These are phyloP conservation scores for Lasioglossum malachurum DNA, from an alignment of 2,888 invertebrate genomes.

Conservation along the genomic window DNA sequence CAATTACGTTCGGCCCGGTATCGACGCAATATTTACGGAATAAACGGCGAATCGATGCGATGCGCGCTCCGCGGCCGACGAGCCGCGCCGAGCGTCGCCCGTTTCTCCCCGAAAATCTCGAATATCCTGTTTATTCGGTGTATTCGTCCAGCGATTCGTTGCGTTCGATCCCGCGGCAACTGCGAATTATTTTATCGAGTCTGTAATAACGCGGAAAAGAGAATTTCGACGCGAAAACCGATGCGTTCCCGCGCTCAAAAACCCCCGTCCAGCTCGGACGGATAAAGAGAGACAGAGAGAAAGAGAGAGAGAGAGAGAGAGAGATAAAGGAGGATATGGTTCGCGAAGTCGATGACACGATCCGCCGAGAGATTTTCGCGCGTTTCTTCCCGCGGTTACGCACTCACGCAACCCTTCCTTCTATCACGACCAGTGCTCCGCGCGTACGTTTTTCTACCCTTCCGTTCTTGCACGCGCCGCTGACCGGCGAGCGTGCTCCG, in stretches of 20 bases:
- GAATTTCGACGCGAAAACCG: background rate
- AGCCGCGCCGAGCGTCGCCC: background rate
- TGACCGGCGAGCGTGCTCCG: conserved; percentile 73
- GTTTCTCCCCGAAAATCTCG: background rate
- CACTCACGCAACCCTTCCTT: conserved; percentile 59
- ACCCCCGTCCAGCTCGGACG: background rate
- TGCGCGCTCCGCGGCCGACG: background rate
- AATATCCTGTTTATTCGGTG: conserved; percentile 34
- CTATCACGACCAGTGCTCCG: conserved; percentile 34
- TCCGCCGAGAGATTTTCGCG: conserved; percentile 62
- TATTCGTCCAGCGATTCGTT: background rate
- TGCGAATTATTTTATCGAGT: conserved; percentile 16
- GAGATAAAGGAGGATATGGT: background rate
- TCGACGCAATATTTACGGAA: conserved; percentile 49
- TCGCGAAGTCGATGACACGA: conserved; percentile 47
- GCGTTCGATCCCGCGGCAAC: conserved; percentile 26
- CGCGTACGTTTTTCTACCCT: conserved; percentile 67
- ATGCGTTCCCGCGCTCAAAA: background rate
- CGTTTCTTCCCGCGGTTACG: conserved; percentile 50
- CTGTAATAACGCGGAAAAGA: conserved; percentile 7
- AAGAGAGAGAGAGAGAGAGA: background rate
- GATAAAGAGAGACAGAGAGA: background rate
- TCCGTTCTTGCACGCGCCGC: conserved; percentile 76
- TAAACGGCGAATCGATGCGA: conserved; percentile 36
- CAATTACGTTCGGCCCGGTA: conserved; percentile 37